These are phyloP conservation scores for Pollimyrus isidori DNA, from an alignment of 2,113 vertebrate genomes.

Conservation along the genomic window DNA sequence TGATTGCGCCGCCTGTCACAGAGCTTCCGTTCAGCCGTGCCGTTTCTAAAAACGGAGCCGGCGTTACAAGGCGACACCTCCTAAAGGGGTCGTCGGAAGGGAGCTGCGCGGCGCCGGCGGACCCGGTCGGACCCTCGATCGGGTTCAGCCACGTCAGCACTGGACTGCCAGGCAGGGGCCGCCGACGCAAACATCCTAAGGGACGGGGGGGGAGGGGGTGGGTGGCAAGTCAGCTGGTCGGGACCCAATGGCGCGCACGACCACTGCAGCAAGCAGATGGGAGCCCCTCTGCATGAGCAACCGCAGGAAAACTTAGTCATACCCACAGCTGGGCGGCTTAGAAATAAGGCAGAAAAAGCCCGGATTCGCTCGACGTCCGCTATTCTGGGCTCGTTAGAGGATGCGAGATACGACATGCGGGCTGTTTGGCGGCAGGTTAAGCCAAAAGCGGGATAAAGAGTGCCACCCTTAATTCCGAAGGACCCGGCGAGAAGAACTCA, in stretches of 20 bases:
- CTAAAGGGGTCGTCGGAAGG: neutral
- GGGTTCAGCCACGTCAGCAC: neutral
- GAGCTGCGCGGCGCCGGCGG: neutral
- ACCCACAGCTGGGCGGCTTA: neutral
- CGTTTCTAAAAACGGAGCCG: neutral
- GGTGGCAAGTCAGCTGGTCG: neutral
- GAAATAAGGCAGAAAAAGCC: neutral
- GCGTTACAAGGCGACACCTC: neutral
- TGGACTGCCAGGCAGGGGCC: neutral
- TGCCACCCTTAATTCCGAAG: too few relatives aligned
- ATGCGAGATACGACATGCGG: neutral
- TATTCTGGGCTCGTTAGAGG: neutral
- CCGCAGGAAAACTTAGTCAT: neutral
- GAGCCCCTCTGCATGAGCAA: too few relatives aligned
- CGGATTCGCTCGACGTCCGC: neutral
- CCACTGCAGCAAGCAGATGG: neutral
- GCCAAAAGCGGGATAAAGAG: neutral
- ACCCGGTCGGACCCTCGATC: neutral
- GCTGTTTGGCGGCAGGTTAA: neutral
- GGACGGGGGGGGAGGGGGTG: neutral
- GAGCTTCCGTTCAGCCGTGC: neutral
- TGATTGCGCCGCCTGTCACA: neutral
- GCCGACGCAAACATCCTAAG: neutral
- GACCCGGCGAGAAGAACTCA: slow-evolving; percentile 29
- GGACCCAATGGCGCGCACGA: neutral